These are phyloP conservation scores for Acanthis flammea DNA, from an alignment of 2,797 vertebrate genomes.

Conservation along the genomic window DNA sequence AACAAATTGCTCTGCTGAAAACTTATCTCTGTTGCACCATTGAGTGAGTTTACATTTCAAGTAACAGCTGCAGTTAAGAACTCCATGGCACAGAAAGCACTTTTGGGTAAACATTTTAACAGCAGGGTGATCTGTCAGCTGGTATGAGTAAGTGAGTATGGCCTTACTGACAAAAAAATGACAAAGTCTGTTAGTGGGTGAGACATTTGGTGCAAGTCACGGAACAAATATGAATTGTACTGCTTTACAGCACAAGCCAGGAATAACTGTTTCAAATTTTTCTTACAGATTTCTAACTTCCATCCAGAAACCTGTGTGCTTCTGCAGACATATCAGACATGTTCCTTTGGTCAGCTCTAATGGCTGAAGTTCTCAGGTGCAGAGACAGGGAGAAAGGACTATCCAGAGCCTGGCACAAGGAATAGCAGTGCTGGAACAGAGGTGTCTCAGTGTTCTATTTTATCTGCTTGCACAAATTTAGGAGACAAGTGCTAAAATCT, in stretches of 20 bases:
- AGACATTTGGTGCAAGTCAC: not conserved
- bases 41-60: not conserved
- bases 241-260: not conserved
- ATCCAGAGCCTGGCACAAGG: not conserved
- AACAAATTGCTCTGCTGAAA: not conserved
- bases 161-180: not conserved
- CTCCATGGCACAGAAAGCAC: not conserved
- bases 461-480: not conserved
- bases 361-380: not conserved
- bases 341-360: not conserved
- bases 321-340: rapidly evolving
- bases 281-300: not conserved
- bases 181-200: not conserved
- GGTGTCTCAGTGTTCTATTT: not conserved
- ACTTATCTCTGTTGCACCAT: not conserved
- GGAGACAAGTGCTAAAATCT: not conserved
- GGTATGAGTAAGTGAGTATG: not conserved
- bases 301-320: not conserved
- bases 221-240: not conserved
- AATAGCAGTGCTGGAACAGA: not conserved
- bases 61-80: not conserved
- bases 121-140: not conserved
- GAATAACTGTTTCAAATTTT: not conserved
- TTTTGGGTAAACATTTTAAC: not conserved
- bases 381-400: not conserved